A percentile compares a stretch with the other conserved stretches of the same genome.
These are phyloP conservation scores for Morpho deidamia DNA, from an alignment of 2,888 invertebrate species.

Conservation along the genomic window DNA sequence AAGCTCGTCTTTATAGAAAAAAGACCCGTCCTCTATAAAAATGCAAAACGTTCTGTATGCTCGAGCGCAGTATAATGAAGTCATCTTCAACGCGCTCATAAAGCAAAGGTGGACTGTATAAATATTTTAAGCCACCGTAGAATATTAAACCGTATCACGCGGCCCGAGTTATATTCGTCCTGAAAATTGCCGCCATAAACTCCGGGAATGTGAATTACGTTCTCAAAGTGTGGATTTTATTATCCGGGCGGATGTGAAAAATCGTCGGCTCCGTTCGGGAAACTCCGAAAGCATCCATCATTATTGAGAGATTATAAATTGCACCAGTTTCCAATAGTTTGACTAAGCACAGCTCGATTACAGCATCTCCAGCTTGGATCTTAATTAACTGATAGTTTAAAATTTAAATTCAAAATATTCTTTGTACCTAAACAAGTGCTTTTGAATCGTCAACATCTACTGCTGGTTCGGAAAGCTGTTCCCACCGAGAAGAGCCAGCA, in stretches of 20 bases:
- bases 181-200: slow-evolving; percentile 69
- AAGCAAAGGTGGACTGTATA: slow-evolving; percentile 55
- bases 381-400: no score
- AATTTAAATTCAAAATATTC: no score
- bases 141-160: slow-evolving; percentile 68
- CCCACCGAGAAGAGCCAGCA: no score
- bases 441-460: no score
- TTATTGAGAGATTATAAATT: slow-evolving; percentile 73
- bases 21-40: not conserved
- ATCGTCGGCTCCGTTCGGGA: slow-evolving; percentile 38
- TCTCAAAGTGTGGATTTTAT: slow-evolving; percentile 69
- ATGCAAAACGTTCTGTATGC: slow-evolving; percentile 2
- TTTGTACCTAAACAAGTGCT: no score
- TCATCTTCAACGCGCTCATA: slow-evolving; percentile 22
- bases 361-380: no score
- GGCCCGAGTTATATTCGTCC: slow-evolving; percentile 56
- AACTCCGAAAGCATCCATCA: slow-evolving; percentile 56
- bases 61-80: slow-evolving; percentile 16
- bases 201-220: slow-evolving; percentile 61
- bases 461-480: no score
- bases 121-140: slow-evolving; percentile 68
- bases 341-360: slow-evolving; percentile 1
- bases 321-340: slow-evolving; percentile 52
- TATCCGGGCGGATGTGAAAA: slow-evolving; percentile 56
- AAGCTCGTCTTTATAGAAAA: no score